Conservation (phyloP, 2,888 invertebrate species). For the Clitarchus hookeri region DNA sequence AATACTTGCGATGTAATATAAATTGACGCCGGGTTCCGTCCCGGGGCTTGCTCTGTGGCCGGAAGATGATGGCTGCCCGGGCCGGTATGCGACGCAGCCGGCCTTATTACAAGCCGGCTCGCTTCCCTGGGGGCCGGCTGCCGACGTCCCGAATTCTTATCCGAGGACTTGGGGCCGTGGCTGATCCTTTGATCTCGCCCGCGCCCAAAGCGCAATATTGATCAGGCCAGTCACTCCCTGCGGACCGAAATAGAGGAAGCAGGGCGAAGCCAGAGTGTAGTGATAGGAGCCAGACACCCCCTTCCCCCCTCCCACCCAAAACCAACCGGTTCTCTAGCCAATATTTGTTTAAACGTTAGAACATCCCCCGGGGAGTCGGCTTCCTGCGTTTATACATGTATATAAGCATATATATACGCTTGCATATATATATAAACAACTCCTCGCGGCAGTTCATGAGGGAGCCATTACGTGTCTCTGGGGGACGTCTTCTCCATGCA, state of each 20-base stretch:
- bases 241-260: not conserved
- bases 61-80: too few species aligned
- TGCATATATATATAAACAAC: not conserved
- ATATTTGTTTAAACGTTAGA: slow-evolving; percentile 6
- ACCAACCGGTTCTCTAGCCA: not conserved
- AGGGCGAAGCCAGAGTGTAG: not conserved
- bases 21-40: too few species aligned
- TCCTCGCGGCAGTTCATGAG: not conserved
- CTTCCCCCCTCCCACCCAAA: too few species aligned
- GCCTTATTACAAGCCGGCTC: not conserved
- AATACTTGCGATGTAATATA: too few species aligned
- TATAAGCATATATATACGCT: not conserved
- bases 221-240: not conserved
- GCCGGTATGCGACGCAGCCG: not conserved
- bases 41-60: too few species aligned
- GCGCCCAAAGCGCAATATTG: not conserved
- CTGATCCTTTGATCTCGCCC: slow-evolving; percentile 1
- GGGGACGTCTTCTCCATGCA: not conserved
- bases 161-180: not conserved
- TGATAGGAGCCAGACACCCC: not conserved
- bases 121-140: too few species aligned
- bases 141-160: not conserved
- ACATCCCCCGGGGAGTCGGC: not conserved
- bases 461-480: not conserved
- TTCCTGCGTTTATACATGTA: not conserved